Evolutionary conservation across 1,140 invertebrate genomes (phyloP), one percentile per base, ranked within the genome.

Genomic region (Doryteuthis pealeii): DNA sequence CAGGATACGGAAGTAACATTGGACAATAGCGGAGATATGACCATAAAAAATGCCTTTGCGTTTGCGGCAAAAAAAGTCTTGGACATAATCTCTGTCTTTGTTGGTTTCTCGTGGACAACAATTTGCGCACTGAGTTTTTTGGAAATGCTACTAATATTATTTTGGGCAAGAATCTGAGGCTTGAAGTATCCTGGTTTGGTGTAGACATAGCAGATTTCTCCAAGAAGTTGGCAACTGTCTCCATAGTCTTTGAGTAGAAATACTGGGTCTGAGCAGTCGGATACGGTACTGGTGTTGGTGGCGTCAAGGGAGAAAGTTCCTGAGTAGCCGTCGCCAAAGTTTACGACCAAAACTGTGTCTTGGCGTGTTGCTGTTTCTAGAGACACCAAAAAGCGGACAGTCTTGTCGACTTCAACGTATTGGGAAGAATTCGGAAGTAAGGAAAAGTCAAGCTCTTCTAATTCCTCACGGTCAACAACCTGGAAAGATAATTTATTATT

Each of bases 151-250:
- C 54, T 62, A 18, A 62, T 62, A 18, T 62, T 62, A 28, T 62
- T 62, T 62, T 62, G 10, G 26, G 54, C 54, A 62, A 28, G 5
- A 62, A 62, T 28, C 10, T 62, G 54, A 12, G 54, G 54, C 26
- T 62, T 62, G 18, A 62, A 62, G 26, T 62, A n/a, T 62, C 54
- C 54, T 62, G 54, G 54, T 62, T n/a, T 62, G 5, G 18, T n/a
- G 18, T 62, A 62, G 54, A 28, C 26, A 28, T 62, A 62, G 54
- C 54, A 62, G 54, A 62, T 28, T 62, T 62, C 54, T 62, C 54
- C 54, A n/a, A n/a, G 54, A 62, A 62, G 54, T 6, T 62, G 26
- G 54, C 54, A 62, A 6, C 54, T 18, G 18, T 62, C 18, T 28
- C 54, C 54, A 62, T 62, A 62, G 26, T 62, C 54, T 62, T 62